These are phyloP conservation scores for Atta colombica DNA, from an alignment of 1,140 invertebrate genomes.

Conservation along the genomic window DNA sequence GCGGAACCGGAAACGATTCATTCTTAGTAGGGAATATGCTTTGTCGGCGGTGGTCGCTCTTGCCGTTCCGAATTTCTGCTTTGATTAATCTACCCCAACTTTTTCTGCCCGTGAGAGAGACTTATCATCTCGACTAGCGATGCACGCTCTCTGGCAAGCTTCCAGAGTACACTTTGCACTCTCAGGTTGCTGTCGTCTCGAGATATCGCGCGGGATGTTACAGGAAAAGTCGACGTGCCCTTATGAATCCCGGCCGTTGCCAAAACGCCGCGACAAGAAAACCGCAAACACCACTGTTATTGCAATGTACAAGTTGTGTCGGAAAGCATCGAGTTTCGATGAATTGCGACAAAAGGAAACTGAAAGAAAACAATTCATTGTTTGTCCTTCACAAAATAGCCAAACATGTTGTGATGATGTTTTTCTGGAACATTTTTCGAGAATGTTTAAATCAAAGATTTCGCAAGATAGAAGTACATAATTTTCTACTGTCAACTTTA, in stretches of 20 bases:
- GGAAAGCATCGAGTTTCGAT: conserved; percentile 59
- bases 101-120: conserved; percentile 75
- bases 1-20: conserved; percentile 87
- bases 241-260: conserved; percentile 47
- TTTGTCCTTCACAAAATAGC: conserved; percentile 71
- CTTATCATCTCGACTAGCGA: conserved; percentile 69
- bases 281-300: conserved; percentile 28
- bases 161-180: conserved; percentile 67
- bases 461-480: not conserved
- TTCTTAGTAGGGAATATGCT: conserved; percentile 87
- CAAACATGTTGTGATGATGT: conserved; percentile 68
- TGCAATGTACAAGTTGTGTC: conserved; percentile 27
- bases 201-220: conserved; percentile 32
- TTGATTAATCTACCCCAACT: conserved; percentile 86
- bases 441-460: conserved; percentile 41
- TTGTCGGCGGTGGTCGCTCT: conserved; percentile 87
- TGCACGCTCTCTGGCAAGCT: conserved; percentile 67
- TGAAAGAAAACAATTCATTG: conserved; percentile 71
- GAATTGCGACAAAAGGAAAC: conserved; percentile 62
- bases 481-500: not conserved
- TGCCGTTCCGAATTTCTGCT: conserved; percentile 87
- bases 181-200: conserved; percentile 44
- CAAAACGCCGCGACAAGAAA: conserved; percentile 44
- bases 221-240: conserved; percentile 1
- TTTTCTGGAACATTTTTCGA: conserved; percentile 29